Base-by-base conservation (phyloP, 2,888 invertebrate genomes). In the Chaetogeoica ovagalla region DNA sequence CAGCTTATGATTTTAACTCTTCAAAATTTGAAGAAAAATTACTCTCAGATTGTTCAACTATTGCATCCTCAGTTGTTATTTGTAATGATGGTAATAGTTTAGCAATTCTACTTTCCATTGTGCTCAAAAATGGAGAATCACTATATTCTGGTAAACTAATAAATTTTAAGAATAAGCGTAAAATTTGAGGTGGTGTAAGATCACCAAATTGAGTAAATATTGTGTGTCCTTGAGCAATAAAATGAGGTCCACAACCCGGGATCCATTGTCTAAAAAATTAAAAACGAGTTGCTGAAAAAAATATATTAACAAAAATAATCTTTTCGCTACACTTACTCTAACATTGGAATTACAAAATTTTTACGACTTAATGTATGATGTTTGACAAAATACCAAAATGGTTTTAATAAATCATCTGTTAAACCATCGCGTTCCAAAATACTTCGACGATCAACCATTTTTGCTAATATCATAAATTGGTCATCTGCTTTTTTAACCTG, bases 211-310 rank as follows among this genome's bases (percentile, higher is more conserved):
- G 79, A 43, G 79, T 79, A 43, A 71, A 79, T 65, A 71, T 71
- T 65, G 79, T 79, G 19, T 71, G 43, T 57, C 79, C 79, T 63
- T 70, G 79, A 2, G 70, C 70, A 57, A 79, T 70, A 71, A 79
- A 79, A 71, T 79, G 43, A 13, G 79, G 79, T 13, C 79, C 79
- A 71, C 79, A 79, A n/a, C 79, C 79, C 57, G 79, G 79, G 55
- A 79, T 79, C 79, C 79, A 79, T 6, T 79, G 70, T 65, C 79
- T 79, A 48, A 21, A 23, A 52, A 57, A 23, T n/a, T 65, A 39
- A 3, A 48, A 39, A 62, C 48, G 8, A 71, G 39, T 13, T 37
- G 2, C 65, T 55, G 9, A 4, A 57, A 65, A 37, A 9, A 48
- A 6, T 9, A 13, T 48, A 17, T 15, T 43, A n/a, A 60, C 1